A percentile compares a stretch with the other conserved stretches of the same genome.
These are phyloP conservation scores for Lathamus discolor DNA, from an alignment of 2,113 vertebrate genomes.

Conservation along the genomic window DNA sequence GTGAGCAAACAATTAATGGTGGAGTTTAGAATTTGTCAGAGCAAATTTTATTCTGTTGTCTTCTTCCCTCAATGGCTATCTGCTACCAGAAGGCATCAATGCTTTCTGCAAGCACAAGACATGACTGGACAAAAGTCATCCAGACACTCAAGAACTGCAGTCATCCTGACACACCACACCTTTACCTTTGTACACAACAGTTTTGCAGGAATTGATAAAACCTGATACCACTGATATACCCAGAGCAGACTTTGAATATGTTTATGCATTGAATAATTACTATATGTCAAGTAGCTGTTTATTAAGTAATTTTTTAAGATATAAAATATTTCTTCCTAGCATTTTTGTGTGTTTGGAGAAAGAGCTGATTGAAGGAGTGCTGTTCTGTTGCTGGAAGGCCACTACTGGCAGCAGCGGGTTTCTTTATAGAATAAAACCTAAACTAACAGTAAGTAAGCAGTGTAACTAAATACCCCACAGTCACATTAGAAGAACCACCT, in stretches of 20 bases:
- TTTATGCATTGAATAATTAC: not conserved
- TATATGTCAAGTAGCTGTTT: not conserved
- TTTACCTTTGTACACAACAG: not conserved
- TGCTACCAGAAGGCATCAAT: not conserved
- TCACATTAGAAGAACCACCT: not conserved
- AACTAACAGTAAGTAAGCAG: not conserved
- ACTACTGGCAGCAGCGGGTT: not conserved
- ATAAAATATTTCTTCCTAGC: not conserved
- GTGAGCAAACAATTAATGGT: not conserved
- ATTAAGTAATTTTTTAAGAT: not conserved
- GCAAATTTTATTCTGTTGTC: not conserved
- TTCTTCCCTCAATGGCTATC: not conserved
- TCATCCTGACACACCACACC: not conserved
- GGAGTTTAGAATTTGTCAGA: not conserved
- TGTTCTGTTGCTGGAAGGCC: not conserved
- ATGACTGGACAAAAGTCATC: not conserved
- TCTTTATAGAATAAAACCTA: not conserved
- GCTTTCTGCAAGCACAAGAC: not conserved
- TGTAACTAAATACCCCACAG: not conserved
- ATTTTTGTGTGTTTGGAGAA: not conserved
- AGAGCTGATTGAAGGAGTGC: not conserved
- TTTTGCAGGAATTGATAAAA: not conserved
- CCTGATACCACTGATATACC: not conserved
- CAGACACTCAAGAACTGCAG: not conserved
- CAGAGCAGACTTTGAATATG: not conserved